These are phyloP conservation scores for Sebastes vulpes DNA, from an alignment of 2,797 vertebrate genomes.

Conservation along the genomic window DNA sequence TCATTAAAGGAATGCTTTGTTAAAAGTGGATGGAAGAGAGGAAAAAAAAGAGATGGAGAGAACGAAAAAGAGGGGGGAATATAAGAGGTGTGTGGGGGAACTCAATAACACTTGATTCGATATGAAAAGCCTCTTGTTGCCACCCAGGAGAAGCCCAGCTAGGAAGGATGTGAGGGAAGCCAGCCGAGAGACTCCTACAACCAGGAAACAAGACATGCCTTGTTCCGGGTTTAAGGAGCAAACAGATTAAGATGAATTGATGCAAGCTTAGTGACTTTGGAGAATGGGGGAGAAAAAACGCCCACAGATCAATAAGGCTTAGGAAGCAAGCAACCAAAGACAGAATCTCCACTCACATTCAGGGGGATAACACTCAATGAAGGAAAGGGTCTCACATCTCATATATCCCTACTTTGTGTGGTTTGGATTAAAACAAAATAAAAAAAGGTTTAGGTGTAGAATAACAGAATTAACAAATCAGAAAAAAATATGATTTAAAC, in stretches of 20 bases:
- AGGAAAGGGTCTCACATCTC: conserved; percentile 74
- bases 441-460: conserved; percentile 53
- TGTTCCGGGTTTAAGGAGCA: conserved; percentile 89
- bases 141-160: conserved; percentile 84
- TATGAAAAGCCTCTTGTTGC: conserved; percentile 88
- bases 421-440: conserved; percentile 47
- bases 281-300: conserved; percentile 80
- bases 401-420: conserved; percentile 69
- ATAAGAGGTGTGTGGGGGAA: conserved; percentile 83
- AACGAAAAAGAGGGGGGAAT: conserved; percentile 68
- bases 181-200: conserved; percentile 84
- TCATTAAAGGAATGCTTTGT: conserved; percentile 89
- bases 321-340: conserved; percentile 81
- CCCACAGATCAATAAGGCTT: conserved; percentile 87
- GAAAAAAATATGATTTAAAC: conserved; percentile 26
- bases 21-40: conserved; percentile 79
- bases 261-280: conserved; percentile 87
- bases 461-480: conserved; percentile 55
- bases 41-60: conserved; percentile 67
- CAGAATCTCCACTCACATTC: conserved; percentile 78
- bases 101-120: conserved; percentile 90
- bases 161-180: conserved; percentile 85
- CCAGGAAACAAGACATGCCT: conserved; percentile 87
- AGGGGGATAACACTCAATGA: conserved; percentile 75
- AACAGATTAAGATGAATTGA: conserved; percentile 89